Evolutionary conservation across 2,888 invertebrate genomes (phyloP).

Genomic region (Philaethria dido): DNA sequence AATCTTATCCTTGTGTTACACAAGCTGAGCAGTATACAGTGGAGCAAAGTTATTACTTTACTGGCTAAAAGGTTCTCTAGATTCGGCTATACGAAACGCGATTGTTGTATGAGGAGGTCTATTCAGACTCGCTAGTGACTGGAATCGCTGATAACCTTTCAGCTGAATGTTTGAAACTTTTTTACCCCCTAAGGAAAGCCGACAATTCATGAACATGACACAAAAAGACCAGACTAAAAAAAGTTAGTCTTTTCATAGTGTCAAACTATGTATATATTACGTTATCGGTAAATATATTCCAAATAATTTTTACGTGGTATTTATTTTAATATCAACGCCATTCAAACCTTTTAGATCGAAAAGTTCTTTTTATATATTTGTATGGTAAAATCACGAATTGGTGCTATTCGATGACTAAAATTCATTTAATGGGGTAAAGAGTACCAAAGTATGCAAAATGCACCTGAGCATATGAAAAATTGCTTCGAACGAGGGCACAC

Average conservation of each 20-base stretch:
- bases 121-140: constrained; percentile 57
- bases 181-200: constrained; percentile 45
- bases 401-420: constrained; percentile 21
- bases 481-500: constrained; percentile 40
- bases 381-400: background rate
- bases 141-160: constrained; percentile 65
- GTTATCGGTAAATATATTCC: background rate
- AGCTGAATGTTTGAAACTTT: constrained; percentile 55
- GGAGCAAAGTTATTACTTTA: constrained; percentile 26
- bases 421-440: constrained; percentile 32
- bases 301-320: background rate
- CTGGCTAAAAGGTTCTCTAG: constrained; percentile 40
- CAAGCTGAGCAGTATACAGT: constrained; percentile 5
- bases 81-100: constrained; percentile 59
- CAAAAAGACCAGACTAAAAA: constrained; percentile 29
- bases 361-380: no score
- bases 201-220: constrained; percentile 37
- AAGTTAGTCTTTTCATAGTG: constrained; percentile 11
- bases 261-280: background rate
- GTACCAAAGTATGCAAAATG: constrained; percentile 39
- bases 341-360: background rate
- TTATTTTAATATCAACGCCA: background rate
- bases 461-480: constrained; percentile 42
- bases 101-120: constrained; percentile 61
- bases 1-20: constrained; percentile 15